These are phyloP conservation scores for Oedothorax gibbosus DNA, from an alignment of 1,140 invertebrate species.

Conservation along the genomic window DNA sequence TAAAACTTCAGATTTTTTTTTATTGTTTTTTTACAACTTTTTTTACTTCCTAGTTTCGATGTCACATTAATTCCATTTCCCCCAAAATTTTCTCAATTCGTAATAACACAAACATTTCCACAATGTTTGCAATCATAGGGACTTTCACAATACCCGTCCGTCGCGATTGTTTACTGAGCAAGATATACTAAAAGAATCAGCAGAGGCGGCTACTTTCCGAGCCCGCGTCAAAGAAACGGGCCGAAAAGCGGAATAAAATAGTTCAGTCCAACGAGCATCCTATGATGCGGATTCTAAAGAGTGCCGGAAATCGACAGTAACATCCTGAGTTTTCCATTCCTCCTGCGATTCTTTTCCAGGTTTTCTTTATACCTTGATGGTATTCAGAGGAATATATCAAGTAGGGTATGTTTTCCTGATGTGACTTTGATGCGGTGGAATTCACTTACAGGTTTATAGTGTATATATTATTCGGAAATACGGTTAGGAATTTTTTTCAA, in stretches of 20 bases:
- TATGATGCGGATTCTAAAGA: slow-evolving; percentile 30
- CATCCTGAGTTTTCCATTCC: slow-evolving; percentile 27
- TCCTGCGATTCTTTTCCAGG: neutral
- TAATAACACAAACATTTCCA: no score
- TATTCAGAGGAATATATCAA: neutral
- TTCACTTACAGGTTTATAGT: neutral
- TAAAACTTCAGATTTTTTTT: no score
- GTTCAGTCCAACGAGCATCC: slow-evolving; percentile 28
- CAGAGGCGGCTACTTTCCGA: slow-evolving; percentile 33
- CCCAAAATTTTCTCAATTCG: no score
- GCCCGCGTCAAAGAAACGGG: slow-evolving; percentile 10
- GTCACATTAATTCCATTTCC: no score
- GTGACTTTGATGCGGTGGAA: slow-evolving; percentile 29
- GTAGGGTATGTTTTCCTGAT: neutral
- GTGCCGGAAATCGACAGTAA: slow-evolving; percentile 32
- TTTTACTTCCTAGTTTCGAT: no score
- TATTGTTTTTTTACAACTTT: no score
- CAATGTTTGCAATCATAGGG: no score
- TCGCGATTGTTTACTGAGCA: slow-evolving; percentile 22
- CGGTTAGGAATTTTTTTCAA: no score
- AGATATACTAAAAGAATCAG: slow-evolving; percentile 22
- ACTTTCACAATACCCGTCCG: neutral
- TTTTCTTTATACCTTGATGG: neutral
- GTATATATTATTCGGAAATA: neutral
- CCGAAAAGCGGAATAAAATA: slow-evolving; percentile 45